Percentiles rank a stretch among this genome's conserved stretches.
Evolutionary conservation across 2,113 vertebrate genomes (phyloP).

Genomic region (Campylorhamphus procurvoides): DNA sequence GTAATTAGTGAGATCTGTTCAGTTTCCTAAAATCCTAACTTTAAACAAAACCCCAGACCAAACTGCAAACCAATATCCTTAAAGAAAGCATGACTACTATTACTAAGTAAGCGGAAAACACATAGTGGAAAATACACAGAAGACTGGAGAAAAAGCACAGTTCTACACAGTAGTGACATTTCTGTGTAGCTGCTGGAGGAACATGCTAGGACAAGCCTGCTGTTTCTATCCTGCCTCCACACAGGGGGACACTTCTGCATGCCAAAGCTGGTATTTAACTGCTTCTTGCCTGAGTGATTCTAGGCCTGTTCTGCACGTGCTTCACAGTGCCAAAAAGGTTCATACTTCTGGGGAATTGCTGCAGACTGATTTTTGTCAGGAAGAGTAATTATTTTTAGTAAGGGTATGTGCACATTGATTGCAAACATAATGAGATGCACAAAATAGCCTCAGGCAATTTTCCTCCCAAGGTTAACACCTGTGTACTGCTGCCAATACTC

Average conservation of each 20-base stretch:
- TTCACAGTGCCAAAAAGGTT: not conserved
- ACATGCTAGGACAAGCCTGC: slow-evolving; percentile 7
- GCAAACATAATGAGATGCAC: not conserved
- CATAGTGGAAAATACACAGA: not conserved
- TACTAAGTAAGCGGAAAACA: not conserved
- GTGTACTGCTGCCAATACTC: not conserved
- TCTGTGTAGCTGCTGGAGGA: not conserved
- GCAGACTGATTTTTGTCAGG: not conserved
- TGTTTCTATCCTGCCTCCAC: not conserved
- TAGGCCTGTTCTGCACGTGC: not conserved
- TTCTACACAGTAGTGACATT: not conserved
- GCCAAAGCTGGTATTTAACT: not conserved
- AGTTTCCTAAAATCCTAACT: not conserved
- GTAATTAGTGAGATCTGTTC: not conserved
- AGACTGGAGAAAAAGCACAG: not conserved
- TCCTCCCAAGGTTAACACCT: not conserved
- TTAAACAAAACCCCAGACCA: not conserved
- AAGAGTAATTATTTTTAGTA: not conserved
- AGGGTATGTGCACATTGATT: accelerated
- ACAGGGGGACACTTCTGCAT: not conserved
- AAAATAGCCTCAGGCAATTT: not conserved
- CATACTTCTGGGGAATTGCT: not conserved
- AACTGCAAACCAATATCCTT: not conserved
- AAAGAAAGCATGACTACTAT: not conserved
- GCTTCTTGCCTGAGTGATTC: not conserved